Base-by-base conservation (phyloP, 1,140 invertebrate genomes). In the Dendroctonus ponderosae region DNA sequence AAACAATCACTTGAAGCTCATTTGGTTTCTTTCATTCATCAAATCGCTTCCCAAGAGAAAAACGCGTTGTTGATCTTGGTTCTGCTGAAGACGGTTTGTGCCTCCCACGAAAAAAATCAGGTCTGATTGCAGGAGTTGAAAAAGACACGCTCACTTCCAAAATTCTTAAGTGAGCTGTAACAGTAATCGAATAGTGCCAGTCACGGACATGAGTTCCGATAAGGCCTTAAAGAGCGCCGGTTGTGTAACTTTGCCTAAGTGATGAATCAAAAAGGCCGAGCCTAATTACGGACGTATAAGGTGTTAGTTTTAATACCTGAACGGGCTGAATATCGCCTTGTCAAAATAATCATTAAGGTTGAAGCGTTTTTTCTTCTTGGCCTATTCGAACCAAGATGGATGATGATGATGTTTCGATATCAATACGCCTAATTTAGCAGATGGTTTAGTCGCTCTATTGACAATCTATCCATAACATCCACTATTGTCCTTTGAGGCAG, bases 311-410 rank as follows among this genome's bases (percentile, higher is more conserved):
- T 63, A 63, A 63, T 63, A 48, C 42, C 26, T 6, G 48, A 6
- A 52, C 38, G 43, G 11, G 12, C 14, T 14, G 11, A 62, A 56
- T 7, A 51, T 63, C 41, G 51, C 41, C 51, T 6, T 63, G 62
- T 63, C 62, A 63, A 63, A 63, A 63, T 56, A 63, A 41, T 63
- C 62, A 56, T 53, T 63, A 54, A 56, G 51, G 52, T 46, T 44
- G 11, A 44, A 54, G 62, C 52, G 14, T 51, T 56, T 54, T 51
- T 50, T 50, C 12, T 7, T 37, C 9, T 11, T 14, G 15, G 15
- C 49, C 49, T 39, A 52, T 62, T 62, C 60, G 26, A 40, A 52
- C 8, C 40, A 58, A n/a, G 14, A 54, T 58, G 40, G 40, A 41
- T 12, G 39, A 54, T 54, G 42, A 58, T 5, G 50, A 6, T 7